phyloP scores from a whole-genome alignment of 2,113 vertebrate species.

The Scolopax mira region DNA sequence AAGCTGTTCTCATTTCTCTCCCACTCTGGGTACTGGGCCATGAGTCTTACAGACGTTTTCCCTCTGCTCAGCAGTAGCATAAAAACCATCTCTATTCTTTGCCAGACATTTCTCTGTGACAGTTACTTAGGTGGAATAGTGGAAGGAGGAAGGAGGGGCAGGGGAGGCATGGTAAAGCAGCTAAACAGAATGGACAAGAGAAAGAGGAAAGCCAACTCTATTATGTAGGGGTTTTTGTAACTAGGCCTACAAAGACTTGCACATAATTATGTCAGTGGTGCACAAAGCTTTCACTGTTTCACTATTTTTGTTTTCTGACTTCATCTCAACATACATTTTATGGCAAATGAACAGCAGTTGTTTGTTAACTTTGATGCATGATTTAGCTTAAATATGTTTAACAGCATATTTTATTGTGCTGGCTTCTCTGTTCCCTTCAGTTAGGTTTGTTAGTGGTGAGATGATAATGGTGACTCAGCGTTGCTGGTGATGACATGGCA shows the following conservation, averaged over 20 bases:
- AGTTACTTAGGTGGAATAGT: not conserved
- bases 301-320: not conserved
- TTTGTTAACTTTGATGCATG: not conserved
- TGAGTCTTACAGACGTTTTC: rapidly evolving
- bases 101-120: not conserved
- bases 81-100: not conserved
- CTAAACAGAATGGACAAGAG: not conserved
- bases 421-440: not conserved
- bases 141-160: not conserved
- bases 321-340: not conserved
- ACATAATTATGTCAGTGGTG: not conserved
- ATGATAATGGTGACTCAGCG: not conserved
- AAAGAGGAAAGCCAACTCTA: not conserved
- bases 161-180: not conserved
- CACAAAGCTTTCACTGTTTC: not conserved
- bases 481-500: not conserved
- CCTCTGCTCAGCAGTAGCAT: not conserved
- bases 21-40: not conserved
- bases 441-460: not conserved
- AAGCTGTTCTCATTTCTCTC: not conserved
- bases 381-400: not conserved
- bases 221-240: not conserved
- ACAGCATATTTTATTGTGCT: not conserved
- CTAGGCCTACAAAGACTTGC: not conserved
- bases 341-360: not conserved